A percentile compares a stretch with the other conserved stretches of the same genome.
phyloP scores from a whole-genome alignment of 2,888 invertebrate genomes.

The Diaperis boleti region DNA sequence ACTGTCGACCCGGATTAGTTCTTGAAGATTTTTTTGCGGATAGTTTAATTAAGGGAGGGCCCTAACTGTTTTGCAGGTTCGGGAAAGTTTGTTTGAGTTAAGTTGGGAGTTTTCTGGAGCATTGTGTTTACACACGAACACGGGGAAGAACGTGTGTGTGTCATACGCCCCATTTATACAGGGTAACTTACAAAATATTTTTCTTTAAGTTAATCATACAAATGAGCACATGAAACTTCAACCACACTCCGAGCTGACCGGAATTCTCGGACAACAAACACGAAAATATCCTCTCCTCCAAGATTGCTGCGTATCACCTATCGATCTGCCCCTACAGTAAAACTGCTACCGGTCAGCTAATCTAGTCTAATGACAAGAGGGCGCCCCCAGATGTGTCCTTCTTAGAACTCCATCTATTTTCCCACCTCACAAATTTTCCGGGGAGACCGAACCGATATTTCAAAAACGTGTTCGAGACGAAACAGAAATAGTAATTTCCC shows the following conservation, averaged over 20 bases:
- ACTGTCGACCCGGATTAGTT: slow-evolving; percentile 14
- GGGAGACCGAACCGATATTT: slow-evolving; percentile 17
- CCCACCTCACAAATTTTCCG: neutral
- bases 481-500: slow-evolving; percentile 47
- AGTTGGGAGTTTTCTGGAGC: too few relatives aligned
- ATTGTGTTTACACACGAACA: too few relatives aligned
- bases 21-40: neutral
- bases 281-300: slow-evolving; percentile 23
- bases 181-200: too few relatives aligned
- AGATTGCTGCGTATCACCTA: slow-evolving; percentile 42
- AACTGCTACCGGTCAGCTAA: slow-evolving; percentile 45
- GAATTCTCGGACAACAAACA: too few relatives aligned
- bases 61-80: too few relatives aligned
- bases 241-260: too few relatives aligned
- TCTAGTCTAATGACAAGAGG: slow-evolving; percentile 44
- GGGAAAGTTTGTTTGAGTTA: too few relatives aligned
- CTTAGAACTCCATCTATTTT: too few relatives aligned
- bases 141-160: too few relatives aligned
- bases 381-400: slow-evolving; percentile 39
- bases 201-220: too few relatives aligned
- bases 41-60: slow-evolving; percentile 6
- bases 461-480: slow-evolving; percentile 24
- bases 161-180: too few relatives aligned
- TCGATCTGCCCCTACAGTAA: slow-evolving; percentile 32
- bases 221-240: too few relatives aligned